These are phyloP conservation scores for Physocephala rufipes DNA, from an alignment of 2,888 invertebrate species.

Conservation along the genomic window DNA sequence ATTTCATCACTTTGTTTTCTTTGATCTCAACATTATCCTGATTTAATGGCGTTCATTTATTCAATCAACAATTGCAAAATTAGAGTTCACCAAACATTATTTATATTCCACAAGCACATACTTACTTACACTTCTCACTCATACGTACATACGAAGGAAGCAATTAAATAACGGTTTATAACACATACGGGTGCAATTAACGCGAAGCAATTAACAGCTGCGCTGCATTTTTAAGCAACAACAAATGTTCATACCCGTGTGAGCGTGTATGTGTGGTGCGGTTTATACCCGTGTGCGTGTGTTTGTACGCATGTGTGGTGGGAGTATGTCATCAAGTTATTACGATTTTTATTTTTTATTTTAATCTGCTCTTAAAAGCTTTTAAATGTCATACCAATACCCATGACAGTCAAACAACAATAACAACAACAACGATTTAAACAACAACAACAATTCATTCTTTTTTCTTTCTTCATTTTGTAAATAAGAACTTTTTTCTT, in stretches of 20 bases:
- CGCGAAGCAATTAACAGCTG: slow-evolving; percentile 24
- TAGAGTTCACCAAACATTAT: slow-evolving; percentile 8
- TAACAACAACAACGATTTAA: slow-evolving; percentile 8
- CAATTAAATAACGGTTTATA: slow-evolving; percentile 6
- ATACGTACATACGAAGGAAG: neutral
- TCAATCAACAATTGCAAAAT: slow-evolving; percentile 13
- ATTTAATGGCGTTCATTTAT: slow-evolving; percentile 13
- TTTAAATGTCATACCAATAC: slow-evolving; percentile 41
- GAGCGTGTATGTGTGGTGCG: slow-evolving; percentile 15
- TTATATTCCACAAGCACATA: neutral
- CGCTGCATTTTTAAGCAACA: neutral
- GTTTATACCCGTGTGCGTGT: slow-evolving; percentile 7
- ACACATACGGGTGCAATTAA: slow-evolving; percentile 18
- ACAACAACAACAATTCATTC: neutral
- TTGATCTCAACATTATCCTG: neutral
- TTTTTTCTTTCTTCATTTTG: slow-evolving; percentile 41
- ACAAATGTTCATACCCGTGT: neutral
- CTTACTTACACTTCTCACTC: slow-evolving; percentile 12
- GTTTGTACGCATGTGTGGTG: slow-evolving; percentile 20
- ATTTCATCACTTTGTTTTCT: neutral
- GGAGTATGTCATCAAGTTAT: slow-evolving; percentile 36
- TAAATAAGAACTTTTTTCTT: slow-evolving; percentile 27
- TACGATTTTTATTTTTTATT: slow-evolving; percentile 36
- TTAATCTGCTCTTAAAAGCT: slow-evolving; percentile 45
- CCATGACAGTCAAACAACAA: neutral